Evolutionary conservation across 2,113 vertebrate species (phyloP).

Genomic region (Fulica atra): DNA sequence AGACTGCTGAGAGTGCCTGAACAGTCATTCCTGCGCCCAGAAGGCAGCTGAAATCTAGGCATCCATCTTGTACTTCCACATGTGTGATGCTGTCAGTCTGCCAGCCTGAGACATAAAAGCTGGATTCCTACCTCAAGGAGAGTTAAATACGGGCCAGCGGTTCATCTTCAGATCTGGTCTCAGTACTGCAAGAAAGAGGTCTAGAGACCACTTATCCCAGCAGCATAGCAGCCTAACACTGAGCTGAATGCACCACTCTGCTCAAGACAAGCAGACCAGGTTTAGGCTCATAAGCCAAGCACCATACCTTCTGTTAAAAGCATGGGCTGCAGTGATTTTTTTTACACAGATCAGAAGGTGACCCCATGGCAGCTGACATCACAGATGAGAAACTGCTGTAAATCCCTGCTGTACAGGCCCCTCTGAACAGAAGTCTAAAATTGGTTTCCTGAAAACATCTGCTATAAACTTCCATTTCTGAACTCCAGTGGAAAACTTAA

Average conservation of each 20-base stretch:
- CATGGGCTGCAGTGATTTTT: not conserved
- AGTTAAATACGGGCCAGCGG: not conserved
- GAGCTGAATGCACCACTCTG: not conserved
- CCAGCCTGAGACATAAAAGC: not conserved
- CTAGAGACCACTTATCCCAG: not conserved
- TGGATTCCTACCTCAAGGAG: not conserved
- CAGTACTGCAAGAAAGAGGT: not conserved
- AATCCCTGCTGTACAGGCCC: not conserved
- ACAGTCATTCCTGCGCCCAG: not conserved
- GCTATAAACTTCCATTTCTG: not conserved
- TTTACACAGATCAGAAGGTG: not conserved
- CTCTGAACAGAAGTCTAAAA: conserved; percentile 1
- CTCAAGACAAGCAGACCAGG: not conserved
- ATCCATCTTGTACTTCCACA: not conserved
- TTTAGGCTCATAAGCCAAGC: not conserved
- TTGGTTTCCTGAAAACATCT: conserved; percentile 7
- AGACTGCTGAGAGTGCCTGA: not conserved
- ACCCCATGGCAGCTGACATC: not conserved
- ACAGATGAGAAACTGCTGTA: not conserved
- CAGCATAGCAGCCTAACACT: not conserved
- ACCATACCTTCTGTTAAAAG: not conserved
- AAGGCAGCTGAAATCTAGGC: not conserved
- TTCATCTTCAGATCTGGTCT: not conserved
- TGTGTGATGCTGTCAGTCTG: not conserved
- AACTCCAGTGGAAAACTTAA: not conserved